Evolutionary conservation across 2,113 vertebrate genomes (phyloP).

Genomic region (Uria lomvia): DNA sequence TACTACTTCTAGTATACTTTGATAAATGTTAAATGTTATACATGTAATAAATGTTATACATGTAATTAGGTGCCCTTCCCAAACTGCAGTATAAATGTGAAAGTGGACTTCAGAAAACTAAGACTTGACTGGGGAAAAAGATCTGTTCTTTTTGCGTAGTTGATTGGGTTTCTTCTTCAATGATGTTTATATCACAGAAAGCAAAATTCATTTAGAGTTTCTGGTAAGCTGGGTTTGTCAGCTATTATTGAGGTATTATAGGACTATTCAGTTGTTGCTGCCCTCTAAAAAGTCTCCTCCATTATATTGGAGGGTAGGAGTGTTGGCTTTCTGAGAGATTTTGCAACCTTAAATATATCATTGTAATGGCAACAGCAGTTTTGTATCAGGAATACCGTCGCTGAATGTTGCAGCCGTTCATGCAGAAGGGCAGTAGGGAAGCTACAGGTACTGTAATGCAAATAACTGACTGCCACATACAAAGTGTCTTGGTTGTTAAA

Average conservation of each 20-base stretch:
- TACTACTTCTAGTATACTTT: background rate
- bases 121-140: background rate
- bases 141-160: background rate
- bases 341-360: background rate
- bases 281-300: background rate
- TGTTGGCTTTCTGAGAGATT: background rate
- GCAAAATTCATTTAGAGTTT: background rate
- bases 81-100: background rate
- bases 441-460: background rate
- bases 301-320: fast-evolving
- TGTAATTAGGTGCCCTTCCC: background rate
- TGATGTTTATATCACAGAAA: background rate
- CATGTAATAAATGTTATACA: background rate
- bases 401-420: background rate
- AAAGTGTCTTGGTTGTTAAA: background rate
- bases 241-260: fast-evolving
- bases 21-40: no score
- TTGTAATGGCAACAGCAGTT: background rate
- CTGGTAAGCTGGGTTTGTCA: background rate
- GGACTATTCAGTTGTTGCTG: background rate
- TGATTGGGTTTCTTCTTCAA: background rate
- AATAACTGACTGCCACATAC: fast-evolving
- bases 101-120: background rate
- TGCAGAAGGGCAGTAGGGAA: background rate
- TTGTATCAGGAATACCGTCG: fast-evolving